Conservation (phyloP, 2,888 invertebrate species). For the Mechanitis mazaeus region DNA sequence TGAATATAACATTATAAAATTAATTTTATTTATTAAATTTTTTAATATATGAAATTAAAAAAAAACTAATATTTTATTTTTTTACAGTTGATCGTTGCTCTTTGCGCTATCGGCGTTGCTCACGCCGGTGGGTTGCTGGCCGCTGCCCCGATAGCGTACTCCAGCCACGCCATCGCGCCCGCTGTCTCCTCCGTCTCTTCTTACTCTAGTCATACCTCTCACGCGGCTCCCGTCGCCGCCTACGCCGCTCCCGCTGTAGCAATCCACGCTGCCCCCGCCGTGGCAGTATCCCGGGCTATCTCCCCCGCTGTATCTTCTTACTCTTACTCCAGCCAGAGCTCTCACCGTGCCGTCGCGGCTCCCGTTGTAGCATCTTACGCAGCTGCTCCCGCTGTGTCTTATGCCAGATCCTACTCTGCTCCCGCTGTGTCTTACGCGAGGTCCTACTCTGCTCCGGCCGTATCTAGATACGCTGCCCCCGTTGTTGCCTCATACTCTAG, state of each 20-base stretch:
- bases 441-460: slow-evolving; percentile 36
- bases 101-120: slow-evolving; percentile 76
- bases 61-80: slow-evolving; percentile 5
- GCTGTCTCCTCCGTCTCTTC: slow-evolving; percentile 47
- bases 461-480: slow-evolving; percentile 42
- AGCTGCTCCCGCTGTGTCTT: slow-evolving; percentile 22
- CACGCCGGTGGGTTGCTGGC: slow-evolving; percentile 73
- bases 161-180: slow-evolving; percentile 53
- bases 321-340: slow-evolving; percentile 37
- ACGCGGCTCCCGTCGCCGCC: slow-evolving; percentile 37
- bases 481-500: slow-evolving; percentile 41
- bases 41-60: not conserved
- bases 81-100: slow-evolving; percentile 72
- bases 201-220: slow-evolving; percentile 42
- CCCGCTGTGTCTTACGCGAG: slow-evolving; percentile 33
- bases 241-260: slow-evolving; percentile 59
- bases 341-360: slow-evolving; percentile 41
- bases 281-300: slow-evolving; percentile 26
- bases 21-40: slow-evolving; percentile 4
- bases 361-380: slow-evolving; percentile 38
- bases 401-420: slow-evolving; percentile 49
- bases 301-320: slow-evolving; percentile 34
- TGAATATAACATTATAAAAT: slow-evolving; percentile 10
- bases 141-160: slow-evolving; percentile 68
- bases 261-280: slow-evolving; percentile 26